Evolutionary conservation across 37 sponge, comb jelly and placozoan genomes (phyloP), one percentile per base, ranked within the genome.

Genomic region (Petrosia ficiformis): DNA sequence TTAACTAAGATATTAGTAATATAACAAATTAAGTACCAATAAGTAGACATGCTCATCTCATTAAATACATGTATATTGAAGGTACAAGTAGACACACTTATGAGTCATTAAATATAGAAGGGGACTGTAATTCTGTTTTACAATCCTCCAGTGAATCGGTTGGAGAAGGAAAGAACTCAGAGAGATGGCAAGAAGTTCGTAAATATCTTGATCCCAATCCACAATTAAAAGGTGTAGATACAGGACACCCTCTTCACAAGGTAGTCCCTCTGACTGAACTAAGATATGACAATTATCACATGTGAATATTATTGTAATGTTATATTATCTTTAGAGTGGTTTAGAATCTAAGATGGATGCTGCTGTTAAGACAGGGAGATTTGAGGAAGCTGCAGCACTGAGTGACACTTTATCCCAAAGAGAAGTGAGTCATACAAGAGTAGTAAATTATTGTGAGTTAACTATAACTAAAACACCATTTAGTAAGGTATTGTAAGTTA

Each of bases 161-260:
- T n/a, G n/a, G n/a, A n/a, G n/a, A n/a, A n/a, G n/a, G n/a, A n/a
- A n/a, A 39, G 40, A 21, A 5, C n/a, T 71, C 74, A 25, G 57
- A 11, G 30, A 39, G 68, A 57, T 90, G 90, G 90, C 39, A 61
- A 2, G 77, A 73, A 37, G 44, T 90, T 1, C 80, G 67, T 35
- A 39, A 76, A n/a, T 90, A 77, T 44, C 40, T 81, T 31, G 86
- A 90, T 43, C 86, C 86, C 24, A 90, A 90, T 31, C 86, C 90
- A 37, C 90, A 89, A 42, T 75, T 89, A 48, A 10, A 48, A 48
- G 16, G 16, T 19, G 16, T 16, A 48, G 54, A 10, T 48, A 16
- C 10, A 19, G 54, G 16, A 48, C 54, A 48, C 10, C 54, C 10
- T 16, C 10, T 10, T 19, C 10, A 16, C 10, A 10, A 10, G 16